Evolutionary conservation across 1,140 invertebrate genomes (phyloP).

Genomic region (Drosophila truncata): DNA sequence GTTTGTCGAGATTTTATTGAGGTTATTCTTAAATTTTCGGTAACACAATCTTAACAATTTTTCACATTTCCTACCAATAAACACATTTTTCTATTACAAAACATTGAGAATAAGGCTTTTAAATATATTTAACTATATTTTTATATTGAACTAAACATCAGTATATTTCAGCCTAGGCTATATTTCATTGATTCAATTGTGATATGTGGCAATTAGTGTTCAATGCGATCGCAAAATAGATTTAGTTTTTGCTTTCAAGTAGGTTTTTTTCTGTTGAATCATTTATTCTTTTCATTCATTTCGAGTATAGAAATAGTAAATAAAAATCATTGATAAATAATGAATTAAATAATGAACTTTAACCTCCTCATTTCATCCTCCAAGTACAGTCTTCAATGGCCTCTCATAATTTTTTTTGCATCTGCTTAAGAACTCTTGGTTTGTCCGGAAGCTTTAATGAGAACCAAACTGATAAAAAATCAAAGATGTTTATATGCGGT

Average conservation of each 20-base stretch:
- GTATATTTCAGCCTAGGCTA: neutral
- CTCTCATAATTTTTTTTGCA: neutral
- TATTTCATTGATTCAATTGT: neutral
- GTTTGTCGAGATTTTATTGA: neutral
- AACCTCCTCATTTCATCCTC: neutral
- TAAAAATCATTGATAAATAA: neutral
- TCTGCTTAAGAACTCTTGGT: neutral
- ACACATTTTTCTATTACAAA: neutral
- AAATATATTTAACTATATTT: neutral
- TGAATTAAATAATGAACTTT: neutral
- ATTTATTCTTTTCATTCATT: neutral
- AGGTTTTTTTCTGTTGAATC: neutral
- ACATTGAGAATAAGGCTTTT: neutral
- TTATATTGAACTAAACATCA: neutral
- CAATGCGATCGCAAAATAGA: neutral
- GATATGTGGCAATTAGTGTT: neutral
- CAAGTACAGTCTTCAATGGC: neutral
- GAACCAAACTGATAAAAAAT: neutral
- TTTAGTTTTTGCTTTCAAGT: slow-evolving; percentile 1
- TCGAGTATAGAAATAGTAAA: neutral
- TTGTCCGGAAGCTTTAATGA: neutral
- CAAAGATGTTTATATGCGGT: neutral
- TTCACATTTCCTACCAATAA: neutral
- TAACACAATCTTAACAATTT: no score
- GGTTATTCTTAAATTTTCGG: no score